A percentile compares a stretch with the other conserved stretches of the same genome.
phyloP scores from a whole-genome alignment of 2,113 vertebrate genomes.

The Marmota monax region DNA sequence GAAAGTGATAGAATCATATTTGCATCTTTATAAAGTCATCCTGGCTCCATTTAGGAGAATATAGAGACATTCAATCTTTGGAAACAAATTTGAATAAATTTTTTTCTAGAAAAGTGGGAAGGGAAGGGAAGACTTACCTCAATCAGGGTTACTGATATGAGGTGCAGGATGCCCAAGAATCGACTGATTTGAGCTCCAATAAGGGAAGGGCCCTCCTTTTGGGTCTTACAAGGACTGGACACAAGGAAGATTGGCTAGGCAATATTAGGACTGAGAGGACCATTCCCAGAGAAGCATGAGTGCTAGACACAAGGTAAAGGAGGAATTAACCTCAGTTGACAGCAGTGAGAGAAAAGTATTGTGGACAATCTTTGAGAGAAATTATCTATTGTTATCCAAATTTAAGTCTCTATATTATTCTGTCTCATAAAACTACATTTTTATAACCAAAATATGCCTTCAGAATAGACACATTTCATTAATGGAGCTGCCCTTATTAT shows the following conservation, averaged over 20 bases:
- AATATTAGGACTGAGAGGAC: not conserved
- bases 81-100: not conserved
- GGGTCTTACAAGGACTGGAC: not conserved
- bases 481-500: not conserved
- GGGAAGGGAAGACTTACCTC: not conserved
- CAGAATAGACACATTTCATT: not conserved
- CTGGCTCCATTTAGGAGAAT: not conserved
- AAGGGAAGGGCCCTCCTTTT: not conserved
- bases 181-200: not conserved
- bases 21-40: slow-evolving; percentile 2
- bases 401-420: not conserved
- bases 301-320: not conserved
- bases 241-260: not conserved
- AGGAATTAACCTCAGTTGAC: not conserved
- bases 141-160: not conserved
- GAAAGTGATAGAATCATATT: not conserved
- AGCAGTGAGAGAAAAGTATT: not conserved
- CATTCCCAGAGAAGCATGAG: not conserved
- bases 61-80: not conserved
- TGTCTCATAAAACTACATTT: not conserved
- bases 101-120: not conserved
- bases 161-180: not conserved
- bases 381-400: not conserved
- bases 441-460: not conserved
- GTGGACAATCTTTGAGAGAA: not conserved